Conservation (phyloP, 2,113 vertebrate genomes). For the Choloepus hoffmanni region DNA sequence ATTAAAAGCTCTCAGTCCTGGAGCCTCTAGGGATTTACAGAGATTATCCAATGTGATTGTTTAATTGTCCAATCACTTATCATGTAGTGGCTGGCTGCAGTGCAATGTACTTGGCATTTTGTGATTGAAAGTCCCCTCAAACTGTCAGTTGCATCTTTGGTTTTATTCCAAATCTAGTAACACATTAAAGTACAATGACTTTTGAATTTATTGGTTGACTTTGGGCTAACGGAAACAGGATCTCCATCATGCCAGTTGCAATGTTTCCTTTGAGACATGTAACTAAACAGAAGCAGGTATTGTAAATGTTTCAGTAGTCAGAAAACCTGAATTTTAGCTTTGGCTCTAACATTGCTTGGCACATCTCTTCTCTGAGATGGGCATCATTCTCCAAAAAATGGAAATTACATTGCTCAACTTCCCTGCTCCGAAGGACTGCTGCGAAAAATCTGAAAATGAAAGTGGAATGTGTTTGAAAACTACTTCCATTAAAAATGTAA, state of each 20-base stretch:
- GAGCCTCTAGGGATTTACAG: conserved; percentile 14
- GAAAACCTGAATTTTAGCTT: not conserved
- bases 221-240: conserved; percentile 29
- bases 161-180: conserved; percentile 74
- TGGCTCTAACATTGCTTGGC: not conserved
- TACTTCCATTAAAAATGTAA: not conserved
- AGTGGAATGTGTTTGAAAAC: not conserved
- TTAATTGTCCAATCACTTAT: not conserved
- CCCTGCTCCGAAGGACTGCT: not conserved
- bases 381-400: not conserved
- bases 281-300: not conserved
- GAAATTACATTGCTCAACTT: not conserved
- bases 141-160: conserved; percentile 70
- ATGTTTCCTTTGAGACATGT: conserved; percentile 18
- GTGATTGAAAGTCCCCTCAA: conserved; percentile 50
- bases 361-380: not conserved
- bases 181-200: conserved; percentile 2
- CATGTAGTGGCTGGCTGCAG: not conserved
- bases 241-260: not conserved
- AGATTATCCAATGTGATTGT: not conserved
- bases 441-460: not conserved
- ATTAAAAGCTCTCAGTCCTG: not conserved
- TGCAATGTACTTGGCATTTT: not conserved
- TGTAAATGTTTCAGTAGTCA: not conserved
- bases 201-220: conserved; percentile 50